Evolutionary conservation across 1,140 invertebrate genomes (phyloP).

Genomic region (Helicoverpa armigera): DNA sequence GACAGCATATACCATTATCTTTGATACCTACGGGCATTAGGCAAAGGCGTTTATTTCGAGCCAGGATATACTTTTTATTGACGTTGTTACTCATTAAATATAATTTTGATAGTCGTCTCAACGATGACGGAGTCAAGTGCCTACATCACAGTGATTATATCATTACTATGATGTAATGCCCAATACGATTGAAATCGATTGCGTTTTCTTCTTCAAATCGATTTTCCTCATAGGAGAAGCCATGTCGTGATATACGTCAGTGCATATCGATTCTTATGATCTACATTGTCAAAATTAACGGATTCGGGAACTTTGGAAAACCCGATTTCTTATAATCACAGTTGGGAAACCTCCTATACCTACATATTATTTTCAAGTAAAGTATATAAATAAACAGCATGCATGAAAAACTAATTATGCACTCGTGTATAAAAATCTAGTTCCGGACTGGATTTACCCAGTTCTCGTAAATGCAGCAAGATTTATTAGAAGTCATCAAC

Average conservation of each 20-base stretch:
- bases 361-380: not conserved
- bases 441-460: constrained; percentile 49
- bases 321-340: not conserved
- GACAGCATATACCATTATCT: constrained; percentile 22
- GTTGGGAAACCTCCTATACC: not conserved
- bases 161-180: constrained; percentile 5
- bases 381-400: not conserved
- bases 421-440: constrained; percentile 39
- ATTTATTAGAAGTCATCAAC: constrained; percentile 47
- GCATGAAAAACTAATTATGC: not conserved
- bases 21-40: constrained; percentile 7
- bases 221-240: constrained; percentile 6
- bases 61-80: constrained; percentile 35
- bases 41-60: not conserved
- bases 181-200: not conserved
- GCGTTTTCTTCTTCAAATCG: constrained; percentile 1
- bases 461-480: constrained; percentile 33
- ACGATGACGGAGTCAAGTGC: constrained; percentile 4
- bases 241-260: not conserved
- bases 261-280: not conserved
- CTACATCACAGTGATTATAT: constrained; percentile 21
- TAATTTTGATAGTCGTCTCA: constrained; percentile 3
- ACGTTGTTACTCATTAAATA: constrained; percentile 8
- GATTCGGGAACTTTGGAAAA: not conserved
- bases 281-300: not conserved